These are phyloP conservation scores for Galerucella calmariensis DNA, from an alignment of 2,888 invertebrate genomes.

Conservation along the genomic window DNA sequence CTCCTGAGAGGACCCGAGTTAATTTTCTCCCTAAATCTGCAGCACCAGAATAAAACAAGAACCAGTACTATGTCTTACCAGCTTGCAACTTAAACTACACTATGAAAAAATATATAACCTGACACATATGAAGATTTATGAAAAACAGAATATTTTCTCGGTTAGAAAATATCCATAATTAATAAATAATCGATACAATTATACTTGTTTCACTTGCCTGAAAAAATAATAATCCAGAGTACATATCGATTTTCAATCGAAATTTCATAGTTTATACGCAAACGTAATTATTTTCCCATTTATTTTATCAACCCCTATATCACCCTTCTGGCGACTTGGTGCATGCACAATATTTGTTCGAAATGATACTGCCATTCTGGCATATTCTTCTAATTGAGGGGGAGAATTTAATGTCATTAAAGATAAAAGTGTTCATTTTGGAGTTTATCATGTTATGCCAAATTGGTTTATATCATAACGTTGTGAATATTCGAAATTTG, in stretches of 20 bases:
- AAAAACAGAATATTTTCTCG: no score
- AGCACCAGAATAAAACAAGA: no score
- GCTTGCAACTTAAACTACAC: no score
- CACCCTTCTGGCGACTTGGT: constrained; percentile 35
- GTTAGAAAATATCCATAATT: no score
- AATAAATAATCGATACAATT: no score
- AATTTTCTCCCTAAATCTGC: no score
- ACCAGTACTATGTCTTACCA: no score
- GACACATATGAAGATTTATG: no score
- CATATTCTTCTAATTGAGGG: constrained; percentile 40
- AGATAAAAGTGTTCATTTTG: constrained; percentile 46
- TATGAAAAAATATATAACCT: no score
- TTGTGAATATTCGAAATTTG: constrained; percentile 26
- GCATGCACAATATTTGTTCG: constrained; percentile 46
- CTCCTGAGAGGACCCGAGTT: no score
- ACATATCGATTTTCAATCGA: constrained; percentile 10
- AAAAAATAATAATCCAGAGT: neutral
- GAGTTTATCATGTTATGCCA: constrained; percentile 44
- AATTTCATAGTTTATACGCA: constrained; percentile 23
- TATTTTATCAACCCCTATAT: constrained; percentile 45
- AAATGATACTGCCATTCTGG: constrained; percentile 42
- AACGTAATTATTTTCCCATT: constrained; percentile 44
- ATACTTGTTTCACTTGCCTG: no score
- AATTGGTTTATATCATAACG: constrained; percentile 41
- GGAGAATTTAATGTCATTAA: constrained; percentile 43